These are phyloP conservation scores for Anguilla japonica DNA, from an alignment of 2,113 vertebrate genomes.

Conservation along the genomic window DNA sequence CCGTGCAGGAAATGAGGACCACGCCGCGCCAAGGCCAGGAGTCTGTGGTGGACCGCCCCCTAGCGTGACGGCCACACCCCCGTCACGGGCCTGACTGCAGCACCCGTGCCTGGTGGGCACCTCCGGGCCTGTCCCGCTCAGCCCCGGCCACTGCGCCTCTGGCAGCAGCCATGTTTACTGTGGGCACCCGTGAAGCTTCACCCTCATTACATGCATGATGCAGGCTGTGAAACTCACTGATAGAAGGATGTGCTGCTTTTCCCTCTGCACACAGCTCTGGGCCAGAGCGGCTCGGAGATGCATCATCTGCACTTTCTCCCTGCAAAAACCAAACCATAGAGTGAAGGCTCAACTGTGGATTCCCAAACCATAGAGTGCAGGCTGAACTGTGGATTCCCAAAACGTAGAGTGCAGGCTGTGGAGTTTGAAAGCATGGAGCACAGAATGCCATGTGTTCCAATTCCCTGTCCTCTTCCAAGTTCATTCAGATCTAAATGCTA, in stretches of 20 bases:
- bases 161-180: conserved; percentile 28
- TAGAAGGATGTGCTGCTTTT: conserved; percentile 13
- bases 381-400: not conserved
- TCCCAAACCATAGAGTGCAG: not conserved
- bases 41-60: conserved; percentile 1
- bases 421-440: not conserved
- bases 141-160: conserved; percentile 27
- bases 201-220: conserved; percentile 51
- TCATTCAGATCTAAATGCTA: not conserved
- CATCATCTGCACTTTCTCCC: conserved; percentile 30
- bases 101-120: conserved; percentile 2
- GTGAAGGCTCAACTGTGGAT: no score
- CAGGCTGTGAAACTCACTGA: conserved; percentile 19
- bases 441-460: not conserved
- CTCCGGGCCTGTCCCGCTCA: not conserved
- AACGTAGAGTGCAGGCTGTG: not conserved
- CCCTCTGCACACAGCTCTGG: not conserved
- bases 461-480: not conserved
- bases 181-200: conserved; percentile 22
- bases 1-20: not conserved
- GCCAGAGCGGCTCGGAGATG: not conserved
- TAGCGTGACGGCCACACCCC: conserved; percentile 20
- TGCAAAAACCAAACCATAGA: conserved; percentile 16
- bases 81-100: not conserved
- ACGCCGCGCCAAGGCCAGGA: not conserved